A percentile compares a stretch with the other conserved stretches of the same genome.
Evolutionary conservation across 37 sponge, comb jelly and placozoan genomes (phyloP).

Genomic region (Aplysina aerophoba): DNA sequence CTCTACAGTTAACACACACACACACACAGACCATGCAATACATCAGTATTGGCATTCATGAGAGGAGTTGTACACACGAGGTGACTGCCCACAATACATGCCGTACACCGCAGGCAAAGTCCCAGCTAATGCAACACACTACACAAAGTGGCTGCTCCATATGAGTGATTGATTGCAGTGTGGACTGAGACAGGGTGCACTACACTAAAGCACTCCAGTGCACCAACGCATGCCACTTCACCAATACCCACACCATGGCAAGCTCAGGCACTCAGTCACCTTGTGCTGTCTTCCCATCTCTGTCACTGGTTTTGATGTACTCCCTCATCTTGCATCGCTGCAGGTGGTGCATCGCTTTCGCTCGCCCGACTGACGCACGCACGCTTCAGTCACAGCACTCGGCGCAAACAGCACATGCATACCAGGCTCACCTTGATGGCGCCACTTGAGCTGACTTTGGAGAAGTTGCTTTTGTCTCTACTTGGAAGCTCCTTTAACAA

Average conservation of each 20-base stretch:
- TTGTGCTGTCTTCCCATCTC: neutral
- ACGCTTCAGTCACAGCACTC: neutral
- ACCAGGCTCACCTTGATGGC: neutral
- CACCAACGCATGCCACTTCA: neutral
- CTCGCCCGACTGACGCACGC: neutral
- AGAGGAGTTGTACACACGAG: no score
- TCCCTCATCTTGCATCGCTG: slow-evolving; percentile 11
- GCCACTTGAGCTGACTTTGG: slow-evolving; percentile 5
- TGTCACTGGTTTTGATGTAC: neutral
- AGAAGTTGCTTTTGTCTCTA: neutral
- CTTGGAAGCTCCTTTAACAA: neutral
- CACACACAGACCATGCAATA: no score
- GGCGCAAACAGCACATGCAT: no score
- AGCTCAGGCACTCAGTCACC: neutral
- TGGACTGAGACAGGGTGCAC: neutral
- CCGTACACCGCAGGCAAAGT: no score
- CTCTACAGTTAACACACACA: no score
- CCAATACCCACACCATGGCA: neutral
- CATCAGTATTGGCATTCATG: no score
- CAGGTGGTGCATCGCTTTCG: neutral
- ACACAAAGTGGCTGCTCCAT: neutral
- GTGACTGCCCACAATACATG: no score
- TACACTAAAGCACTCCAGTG: neutral
- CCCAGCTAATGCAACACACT: no score
- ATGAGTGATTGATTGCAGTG: neutral